Conservation (phyloP, 2,113 vertebrate genomes). For the Pollachius pollachius region DNA sequence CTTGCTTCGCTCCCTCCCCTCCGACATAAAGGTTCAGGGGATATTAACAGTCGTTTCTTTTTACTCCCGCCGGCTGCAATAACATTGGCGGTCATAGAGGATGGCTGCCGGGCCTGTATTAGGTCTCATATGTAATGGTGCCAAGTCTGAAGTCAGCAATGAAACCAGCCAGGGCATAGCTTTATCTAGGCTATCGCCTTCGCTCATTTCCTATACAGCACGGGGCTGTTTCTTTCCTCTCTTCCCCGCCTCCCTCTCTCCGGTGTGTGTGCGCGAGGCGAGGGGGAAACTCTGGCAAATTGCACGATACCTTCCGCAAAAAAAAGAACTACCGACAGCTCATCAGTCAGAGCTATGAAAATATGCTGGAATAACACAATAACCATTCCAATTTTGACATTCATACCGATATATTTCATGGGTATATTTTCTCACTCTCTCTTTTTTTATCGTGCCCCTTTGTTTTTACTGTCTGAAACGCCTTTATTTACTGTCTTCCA, state of each 20-base stretch:
- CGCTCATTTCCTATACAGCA: background rate
- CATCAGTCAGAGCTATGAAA: background rate
- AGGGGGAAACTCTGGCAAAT: background rate
- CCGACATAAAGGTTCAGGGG: constrained; percentile 19
- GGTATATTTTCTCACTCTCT: background rate
- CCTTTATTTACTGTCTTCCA: background rate
- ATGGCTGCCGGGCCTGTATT: constrained; percentile 18
- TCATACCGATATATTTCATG: too few relatives aligned
- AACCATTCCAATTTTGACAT: background rate
- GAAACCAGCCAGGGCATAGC: background rate
- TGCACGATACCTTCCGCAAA: background rate
- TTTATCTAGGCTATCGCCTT: constrained; percentile 22
- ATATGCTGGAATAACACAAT: background rate
- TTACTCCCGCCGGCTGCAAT: constrained; percentile 23
- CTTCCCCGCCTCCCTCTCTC: too few relatives aligned
- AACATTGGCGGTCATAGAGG: constrained; percentile 27
- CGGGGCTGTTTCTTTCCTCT: too few relatives aligned
- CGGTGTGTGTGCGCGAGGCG: background rate
- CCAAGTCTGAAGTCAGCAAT: constrained; percentile 28
- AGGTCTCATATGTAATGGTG: constrained; percentile 36
- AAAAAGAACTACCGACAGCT: background rate
- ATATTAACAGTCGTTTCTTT: constrained; percentile 26
- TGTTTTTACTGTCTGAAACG: constrained; percentile 28
- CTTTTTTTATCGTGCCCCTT: background rate
- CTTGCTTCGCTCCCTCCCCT: constrained; percentile 1